A percentile compares a stretch with the other conserved stretches of the same genome.
Evolutionary conservation across 2,113 vertebrate species (phyloP).

Genomic region (Halcyon malimbica): DNA sequence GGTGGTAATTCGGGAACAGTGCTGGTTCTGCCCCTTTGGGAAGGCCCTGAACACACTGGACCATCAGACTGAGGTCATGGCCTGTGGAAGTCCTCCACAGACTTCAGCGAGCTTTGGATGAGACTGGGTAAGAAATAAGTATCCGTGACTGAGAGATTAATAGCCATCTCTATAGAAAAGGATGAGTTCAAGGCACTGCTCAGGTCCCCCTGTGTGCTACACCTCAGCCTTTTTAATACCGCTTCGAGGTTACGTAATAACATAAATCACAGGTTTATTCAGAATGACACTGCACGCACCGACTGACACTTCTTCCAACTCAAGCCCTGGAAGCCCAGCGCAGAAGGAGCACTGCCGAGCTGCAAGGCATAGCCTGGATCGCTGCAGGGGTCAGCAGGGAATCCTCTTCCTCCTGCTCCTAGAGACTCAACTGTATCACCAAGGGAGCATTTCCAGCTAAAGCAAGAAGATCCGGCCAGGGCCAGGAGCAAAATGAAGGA

Average conservation of each 20-base stretch:
- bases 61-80: background rate
- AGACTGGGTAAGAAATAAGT: background rate
- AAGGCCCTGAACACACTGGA: background rate
- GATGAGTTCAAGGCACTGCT: background rate
- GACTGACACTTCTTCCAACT: background rate
- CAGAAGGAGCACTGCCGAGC: background rate
- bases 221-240: background rate
- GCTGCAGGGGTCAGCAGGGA: background rate
- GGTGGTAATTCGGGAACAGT: background rate
- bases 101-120: background rate
- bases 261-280: background rate
- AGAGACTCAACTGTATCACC: background rate
- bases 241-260: background rate
- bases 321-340: background rate
- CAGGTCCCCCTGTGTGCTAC: too few species aligned
- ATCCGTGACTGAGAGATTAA: background rate
- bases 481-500: background rate
- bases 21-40: background rate
- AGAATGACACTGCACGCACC: background rate
- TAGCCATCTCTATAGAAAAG: background rate
- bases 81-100: background rate
- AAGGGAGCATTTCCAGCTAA: background rate
- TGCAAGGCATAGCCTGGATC: background rate
- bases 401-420: background rate
- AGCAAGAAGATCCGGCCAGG: background rate